phyloP scores from a whole-genome alignment of 1,140 invertebrate species.

The Armadillidium nasatum region DNA sequence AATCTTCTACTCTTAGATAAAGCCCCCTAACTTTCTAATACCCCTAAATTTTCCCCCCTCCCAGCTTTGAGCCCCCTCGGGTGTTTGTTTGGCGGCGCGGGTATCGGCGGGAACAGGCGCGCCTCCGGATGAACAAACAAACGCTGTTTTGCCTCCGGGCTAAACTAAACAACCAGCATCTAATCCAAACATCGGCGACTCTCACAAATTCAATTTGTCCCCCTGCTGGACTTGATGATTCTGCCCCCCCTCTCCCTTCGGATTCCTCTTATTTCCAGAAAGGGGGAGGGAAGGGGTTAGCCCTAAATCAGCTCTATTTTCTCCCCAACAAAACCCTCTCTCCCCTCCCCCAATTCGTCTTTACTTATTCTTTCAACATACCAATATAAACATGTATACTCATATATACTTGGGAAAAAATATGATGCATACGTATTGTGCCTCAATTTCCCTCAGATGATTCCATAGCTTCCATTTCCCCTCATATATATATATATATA shows the following conservation, averaged over 20 bases:
- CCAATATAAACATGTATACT: neutral
- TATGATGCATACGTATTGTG: neutral
- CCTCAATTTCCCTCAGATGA: neutral
- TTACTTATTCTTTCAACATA: neutral
- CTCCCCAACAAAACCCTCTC: neutral
- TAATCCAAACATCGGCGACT: conserved; percentile 44
- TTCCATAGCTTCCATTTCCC: neutral
- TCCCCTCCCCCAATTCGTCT: neutral
- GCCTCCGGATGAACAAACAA: conserved; percentile 43
- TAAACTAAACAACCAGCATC: conserved; percentile 44
- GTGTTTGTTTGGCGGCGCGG: conserved; percentile 38
- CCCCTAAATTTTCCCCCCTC: conserved; percentile 19
- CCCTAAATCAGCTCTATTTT: neutral
- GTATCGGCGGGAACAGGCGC: conserved; percentile 42
- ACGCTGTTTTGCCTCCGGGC: conserved; percentile 43
- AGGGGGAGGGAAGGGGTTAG: neutral
- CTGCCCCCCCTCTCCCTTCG: conserved; percentile 12
- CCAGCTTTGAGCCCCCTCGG: conserved; percentile 27
- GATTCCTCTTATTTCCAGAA: neutral
- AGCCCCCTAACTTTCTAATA: neutral
- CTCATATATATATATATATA: conserved; percentile 18
- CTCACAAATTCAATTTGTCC: conserved; percentile 45
- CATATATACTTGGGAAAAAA: neutral
- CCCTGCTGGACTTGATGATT: conserved; percentile 34
- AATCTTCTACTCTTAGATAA: neutral